These are phyloP conservation scores for Sphecodes monilicornis DNA, from an alignment of 2,888 invertebrate genomes.

Conservation along the genomic window DNA sequence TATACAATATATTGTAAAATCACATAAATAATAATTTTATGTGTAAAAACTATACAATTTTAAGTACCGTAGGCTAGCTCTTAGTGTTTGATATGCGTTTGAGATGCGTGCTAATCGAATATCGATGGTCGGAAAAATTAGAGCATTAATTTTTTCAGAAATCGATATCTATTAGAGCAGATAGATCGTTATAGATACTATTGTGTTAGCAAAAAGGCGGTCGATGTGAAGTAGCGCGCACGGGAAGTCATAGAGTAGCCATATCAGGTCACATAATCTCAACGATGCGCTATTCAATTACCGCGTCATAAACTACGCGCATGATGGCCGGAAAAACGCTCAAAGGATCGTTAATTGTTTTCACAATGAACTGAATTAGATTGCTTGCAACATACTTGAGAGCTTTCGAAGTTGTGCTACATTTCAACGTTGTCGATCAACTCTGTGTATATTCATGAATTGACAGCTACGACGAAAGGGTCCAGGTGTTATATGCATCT, in stretches of 20 bases:
- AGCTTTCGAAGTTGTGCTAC: conserved; percentile 3
- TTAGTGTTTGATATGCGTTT: too few relatives aligned
- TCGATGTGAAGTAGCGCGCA: conserved; percentile 37
- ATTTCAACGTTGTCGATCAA: conserved; percentile 6
- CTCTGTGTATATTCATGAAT: conserved; percentile 11
- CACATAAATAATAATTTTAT: neutral
- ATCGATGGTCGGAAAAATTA: neutral
- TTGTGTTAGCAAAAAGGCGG: conserved; percentile 20
- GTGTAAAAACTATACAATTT: neutral
- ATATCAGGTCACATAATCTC: conserved; percentile 52
- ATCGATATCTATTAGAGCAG: conserved; percentile 42
- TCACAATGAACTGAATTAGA: conserved; percentile 37
- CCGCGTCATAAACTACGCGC: conserved; percentile 50
- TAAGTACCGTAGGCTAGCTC: neutral
- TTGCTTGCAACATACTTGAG: conserved; percentile 10
- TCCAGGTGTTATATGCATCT: neutral
- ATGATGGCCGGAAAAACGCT: conserved; percentile 56
- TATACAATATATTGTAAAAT: neutral
- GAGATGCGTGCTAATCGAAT: neutral
- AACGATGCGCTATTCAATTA: conserved; percentile 53
- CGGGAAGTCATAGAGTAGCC: conserved; percentile 49
- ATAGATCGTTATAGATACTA: conserved; percentile 33
- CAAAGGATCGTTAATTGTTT: conserved; percentile 55
- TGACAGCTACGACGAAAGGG: neutral
- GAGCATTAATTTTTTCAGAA: conserved; percentile 7